Evolutionary conservation across 2,113 vertebrate species (phyloP), one percentile per base, ranked within the genome.

Genomic region (Seriola quinqueradiata): DNA sequence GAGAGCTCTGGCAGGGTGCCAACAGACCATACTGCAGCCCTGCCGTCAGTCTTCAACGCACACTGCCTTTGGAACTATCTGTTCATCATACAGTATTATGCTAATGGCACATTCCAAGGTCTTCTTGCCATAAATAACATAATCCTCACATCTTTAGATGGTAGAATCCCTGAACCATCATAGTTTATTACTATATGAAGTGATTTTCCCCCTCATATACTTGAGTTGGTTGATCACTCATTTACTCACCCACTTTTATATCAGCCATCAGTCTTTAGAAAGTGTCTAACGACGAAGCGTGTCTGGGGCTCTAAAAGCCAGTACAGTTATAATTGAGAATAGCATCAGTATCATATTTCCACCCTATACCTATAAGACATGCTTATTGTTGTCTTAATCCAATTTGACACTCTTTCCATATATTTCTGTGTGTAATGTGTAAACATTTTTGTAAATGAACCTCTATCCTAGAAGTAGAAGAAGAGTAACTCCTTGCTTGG

Each of bases 201-300:
- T 63, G 70, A 85, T 90, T 87, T 88, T 83, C 84, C 64, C 79
- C 48, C 76, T 73, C 75, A 74, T 77, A 81, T 85, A 70, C 58
- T 70, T 68, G 77, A 80, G 60, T 63, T 69, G 71, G 68, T 66
- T 69, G 78, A 86, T 84, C 78, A 75, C 68, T 84, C 77, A 58
- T 89, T 86, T 84, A 75, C 66, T 77, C 64, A 60, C 9, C 40
- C 25, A 46, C 34, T 74, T 63, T 74, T 78, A 65, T 75, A 34
- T 54, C 32, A 66, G 40, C 60, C 77, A 77, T 89, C 59, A 64
- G 60, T 82, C 70, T 84, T 64, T 46, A 48, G 21, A 42, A 54
- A 72, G 54, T 28, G 54, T 71, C 52, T 57, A 11, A 55, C 10
- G 38, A 57, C 13, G 36, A 10, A 58, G 54, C 16, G 23, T 54